A percentile compares a stretch with the other conserved stretches of the same genome.
These are phyloP conservation scores for Danio aesculapii DNA, from an alignment of 2,797 vertebrate genomes.

Conservation along the genomic window DNA sequence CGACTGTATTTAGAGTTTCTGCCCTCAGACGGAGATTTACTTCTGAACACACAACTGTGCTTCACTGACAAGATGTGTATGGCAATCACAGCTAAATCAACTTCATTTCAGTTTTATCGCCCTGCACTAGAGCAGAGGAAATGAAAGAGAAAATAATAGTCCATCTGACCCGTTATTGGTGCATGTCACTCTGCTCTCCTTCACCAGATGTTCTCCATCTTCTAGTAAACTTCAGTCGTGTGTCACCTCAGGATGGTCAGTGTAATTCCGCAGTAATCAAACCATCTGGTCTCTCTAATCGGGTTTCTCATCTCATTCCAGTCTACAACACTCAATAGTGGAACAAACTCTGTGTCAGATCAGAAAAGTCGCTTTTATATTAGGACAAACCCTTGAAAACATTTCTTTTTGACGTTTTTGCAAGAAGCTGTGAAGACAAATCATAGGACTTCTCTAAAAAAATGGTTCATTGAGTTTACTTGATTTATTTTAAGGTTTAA, in stretches of 20 bases:
- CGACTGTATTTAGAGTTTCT: too few relatives aligned
- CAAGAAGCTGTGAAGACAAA: neutral
- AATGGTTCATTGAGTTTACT: too few relatives aligned
- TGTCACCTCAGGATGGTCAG: neutral
- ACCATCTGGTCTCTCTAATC: neutral
- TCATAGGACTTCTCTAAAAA: too few relatives aligned
- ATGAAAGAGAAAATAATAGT: neutral
- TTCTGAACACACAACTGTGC: too few relatives aligned
- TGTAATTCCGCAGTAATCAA: conserved; percentile 21
- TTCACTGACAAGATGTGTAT: too few relatives aligned
- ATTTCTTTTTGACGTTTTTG: neutral
- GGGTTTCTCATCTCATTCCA: neutral
- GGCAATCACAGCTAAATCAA: too few relatives aligned
- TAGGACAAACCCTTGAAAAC: neutral
- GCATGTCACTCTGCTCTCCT: neutral
- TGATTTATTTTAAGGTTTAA: too few relatives aligned
- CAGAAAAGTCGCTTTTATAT: neutral
- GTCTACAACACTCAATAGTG: neutral
- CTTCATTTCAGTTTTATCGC: too few relatives aligned
- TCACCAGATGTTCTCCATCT: neutral
- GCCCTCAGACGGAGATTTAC: too few relatives aligned
- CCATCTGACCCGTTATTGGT: neutral
- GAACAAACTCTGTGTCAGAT: conserved; percentile 7
- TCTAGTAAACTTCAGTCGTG: neutral
- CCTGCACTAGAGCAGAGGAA: neutral